Conservation (phyloP, 2,113 vertebrate genomes). For the Tragelaphus strepsiceros region DNA sequence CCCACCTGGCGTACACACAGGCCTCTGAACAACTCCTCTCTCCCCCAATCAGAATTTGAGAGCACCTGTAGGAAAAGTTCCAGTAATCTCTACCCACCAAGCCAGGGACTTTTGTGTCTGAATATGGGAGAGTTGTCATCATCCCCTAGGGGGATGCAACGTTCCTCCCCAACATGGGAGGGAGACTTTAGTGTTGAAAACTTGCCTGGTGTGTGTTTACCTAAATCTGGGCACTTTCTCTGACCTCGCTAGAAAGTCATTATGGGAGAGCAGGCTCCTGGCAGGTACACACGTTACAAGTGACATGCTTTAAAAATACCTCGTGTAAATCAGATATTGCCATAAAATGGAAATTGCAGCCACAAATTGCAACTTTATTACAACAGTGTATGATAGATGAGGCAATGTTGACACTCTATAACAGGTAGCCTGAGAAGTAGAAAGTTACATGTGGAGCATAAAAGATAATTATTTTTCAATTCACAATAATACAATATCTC, state of each 20-base stretch:
- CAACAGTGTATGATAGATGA: conserved; percentile 44
- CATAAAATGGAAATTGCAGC: conserved; percentile 65
- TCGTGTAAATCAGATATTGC: conserved; percentile 59
- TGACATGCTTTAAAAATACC: conserved; percentile 65
- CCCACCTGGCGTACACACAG: neutral
- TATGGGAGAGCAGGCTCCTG: conserved; percentile 31
- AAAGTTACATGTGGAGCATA: conserved; percentile 15
- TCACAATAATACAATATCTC: neutral
- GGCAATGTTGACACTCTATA: conserved; percentile 18
- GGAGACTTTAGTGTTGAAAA: neutral
- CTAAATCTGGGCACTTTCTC: conserved; percentile 2
- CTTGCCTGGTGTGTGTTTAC: neutral
- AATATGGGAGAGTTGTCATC: neutral
- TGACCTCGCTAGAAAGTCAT: conserved; percentile 61
- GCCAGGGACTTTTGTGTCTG: neutral
- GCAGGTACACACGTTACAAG: conserved; percentile 36
- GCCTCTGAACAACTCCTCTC: neutral
- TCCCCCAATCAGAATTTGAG: neutral
- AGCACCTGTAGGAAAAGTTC: neutral
- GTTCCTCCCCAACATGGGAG: neutral
- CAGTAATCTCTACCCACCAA: no score
- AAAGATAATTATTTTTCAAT: conserved; percentile 64
- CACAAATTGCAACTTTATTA: conserved; percentile 65
- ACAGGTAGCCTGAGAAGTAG: conserved; percentile 45
- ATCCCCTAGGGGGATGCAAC: fast-evolving